Base-by-base conservation (phyloP, 2,113 vertebrate species). In the Plectropomus leopardus region DNA sequence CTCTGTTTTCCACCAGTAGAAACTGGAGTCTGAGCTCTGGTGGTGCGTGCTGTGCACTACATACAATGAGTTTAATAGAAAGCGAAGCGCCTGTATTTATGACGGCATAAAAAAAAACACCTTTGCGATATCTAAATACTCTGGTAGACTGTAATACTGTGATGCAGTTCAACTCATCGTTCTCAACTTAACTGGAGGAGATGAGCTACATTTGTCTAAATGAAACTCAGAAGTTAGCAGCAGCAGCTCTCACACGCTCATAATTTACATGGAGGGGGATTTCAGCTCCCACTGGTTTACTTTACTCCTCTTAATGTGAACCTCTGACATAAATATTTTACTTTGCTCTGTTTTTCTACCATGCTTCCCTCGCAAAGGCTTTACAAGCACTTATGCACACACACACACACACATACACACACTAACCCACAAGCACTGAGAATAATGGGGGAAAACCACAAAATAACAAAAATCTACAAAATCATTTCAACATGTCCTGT, bases 271-370 rank as follows among this genome's bases (percentile, higher is more conserved):
- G 4, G 34, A 61, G 28, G 23, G 53, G 50, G 58, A 24, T 57
- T 79, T 67, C 55, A 44, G 34, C 11, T 85, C 82, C 80, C 70
- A 13, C 72, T 26, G 77, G 66, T 84, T 82, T 80, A 74, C 77
- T 87, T 74, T 78, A 51, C 72, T 76, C 57, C 57, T 80, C 69
- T 76, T 85, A 76, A 83, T 83, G 76, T 69, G 64, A 87, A 83
- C 74, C 72, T 80, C 69, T 69, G 40, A 78, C 68, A 82, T 84
- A 32, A 84, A 90, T 80, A 82, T 91, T 91, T 90, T 23, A 89
- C 72, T 75, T 80, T 76, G 44, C 42, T 82, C n/a, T 63, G 54
- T 77, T 85, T 70, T 80, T 21, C 63, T 50, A 15, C 63, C 3
- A 45, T 1, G 45, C 44, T 58, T 36, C 3, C 8, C 72, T 78